A percentile compares a stretch with the other conserved stretches of the same genome.
These are phyloP conservation scores for Platysternon megacephalum DNA, from an alignment of 2,113 vertebrate species.

Conservation along the genomic window DNA sequence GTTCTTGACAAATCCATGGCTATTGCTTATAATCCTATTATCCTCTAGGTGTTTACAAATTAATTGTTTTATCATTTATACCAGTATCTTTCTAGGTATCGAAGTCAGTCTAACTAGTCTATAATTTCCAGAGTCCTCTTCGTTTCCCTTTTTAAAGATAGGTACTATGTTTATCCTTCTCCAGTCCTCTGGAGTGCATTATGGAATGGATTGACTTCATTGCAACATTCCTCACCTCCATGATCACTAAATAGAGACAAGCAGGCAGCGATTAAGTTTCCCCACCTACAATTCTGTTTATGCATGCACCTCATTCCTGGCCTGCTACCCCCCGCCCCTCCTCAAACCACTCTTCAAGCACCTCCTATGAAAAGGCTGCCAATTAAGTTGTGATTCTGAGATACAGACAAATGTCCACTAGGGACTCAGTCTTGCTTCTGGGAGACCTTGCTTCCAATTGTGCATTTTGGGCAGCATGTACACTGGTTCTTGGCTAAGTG, in stretches of 20 bases:
- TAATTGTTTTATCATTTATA: not conserved
- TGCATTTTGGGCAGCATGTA: conserved; percentile 14
- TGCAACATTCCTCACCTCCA: not conserved
- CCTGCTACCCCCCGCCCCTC: not conserved
- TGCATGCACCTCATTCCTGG: fast-evolving
- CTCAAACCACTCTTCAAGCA: not conserved
- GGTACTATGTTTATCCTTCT: not conserved
- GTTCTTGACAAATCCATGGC: not conserved
- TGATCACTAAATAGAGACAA: not conserved
- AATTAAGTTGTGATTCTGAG: conserved; percentile 63
- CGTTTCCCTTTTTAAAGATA: not conserved
- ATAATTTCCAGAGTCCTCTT: not conserved
- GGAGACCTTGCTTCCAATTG: conserved; percentile 31
- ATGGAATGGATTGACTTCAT: not conserved
- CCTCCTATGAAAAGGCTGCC: conserved; percentile 48
- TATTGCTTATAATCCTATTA: not conserved
- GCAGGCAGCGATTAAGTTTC: not conserved
- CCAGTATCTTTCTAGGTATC: not conserved
- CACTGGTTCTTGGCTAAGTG: not conserved
- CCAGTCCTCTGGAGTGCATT: not conserved
- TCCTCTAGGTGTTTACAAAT: not conserved
- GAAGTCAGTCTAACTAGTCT: not conserved
- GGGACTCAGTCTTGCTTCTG: conserved; percentile 42
- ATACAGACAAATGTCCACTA: conserved; percentile 52
- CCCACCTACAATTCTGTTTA: conserved; percentile 1